These are phyloP conservation scores for Bolinopsis microptera DNA, from an alignment of 37 sponge, comb jelly and placozoan species.

Conservation along the genomic window DNA sequence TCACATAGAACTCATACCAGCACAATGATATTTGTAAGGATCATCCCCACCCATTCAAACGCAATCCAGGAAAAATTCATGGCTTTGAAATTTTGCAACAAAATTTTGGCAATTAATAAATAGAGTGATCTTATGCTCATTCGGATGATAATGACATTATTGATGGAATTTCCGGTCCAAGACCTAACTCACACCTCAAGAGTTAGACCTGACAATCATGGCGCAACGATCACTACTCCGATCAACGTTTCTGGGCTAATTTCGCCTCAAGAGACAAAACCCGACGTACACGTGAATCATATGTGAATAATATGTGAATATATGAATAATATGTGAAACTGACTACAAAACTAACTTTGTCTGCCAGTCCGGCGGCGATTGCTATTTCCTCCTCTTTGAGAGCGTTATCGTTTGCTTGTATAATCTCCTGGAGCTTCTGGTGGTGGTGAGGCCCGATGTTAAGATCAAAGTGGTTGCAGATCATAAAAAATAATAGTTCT, in stretches of 20 bases:
- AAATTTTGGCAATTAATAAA: no score
- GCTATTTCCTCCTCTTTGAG: background rate
- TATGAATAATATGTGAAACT: background rate
- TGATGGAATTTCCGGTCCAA: background rate
- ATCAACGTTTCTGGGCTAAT: no score
- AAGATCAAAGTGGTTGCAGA: no score
- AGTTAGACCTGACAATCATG: background rate
- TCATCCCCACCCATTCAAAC: background rate
- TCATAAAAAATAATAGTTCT: no score
- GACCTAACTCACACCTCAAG: background rate
- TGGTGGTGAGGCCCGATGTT: background rate
- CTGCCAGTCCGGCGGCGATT: background rate
- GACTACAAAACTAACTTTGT: slow-evolving; percentile 7
- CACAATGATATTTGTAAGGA: no score
- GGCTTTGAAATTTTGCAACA: no score
- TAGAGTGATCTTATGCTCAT: no score
- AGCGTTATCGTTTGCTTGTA: background rate
- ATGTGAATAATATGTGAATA: background rate
- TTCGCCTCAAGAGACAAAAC: no score
- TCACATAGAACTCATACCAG: no score
- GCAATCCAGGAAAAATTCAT: background rate
- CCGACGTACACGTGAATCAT: background rate
- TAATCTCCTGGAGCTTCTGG: slow-evolving; percentile 23
- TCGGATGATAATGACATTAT: background rate
- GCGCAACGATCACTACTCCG: background rate